These are phyloP conservation scores for Harpagus bidentatus DNA, from an alignment of 2,113 vertebrate genomes.

Conservation along the genomic window DNA sequence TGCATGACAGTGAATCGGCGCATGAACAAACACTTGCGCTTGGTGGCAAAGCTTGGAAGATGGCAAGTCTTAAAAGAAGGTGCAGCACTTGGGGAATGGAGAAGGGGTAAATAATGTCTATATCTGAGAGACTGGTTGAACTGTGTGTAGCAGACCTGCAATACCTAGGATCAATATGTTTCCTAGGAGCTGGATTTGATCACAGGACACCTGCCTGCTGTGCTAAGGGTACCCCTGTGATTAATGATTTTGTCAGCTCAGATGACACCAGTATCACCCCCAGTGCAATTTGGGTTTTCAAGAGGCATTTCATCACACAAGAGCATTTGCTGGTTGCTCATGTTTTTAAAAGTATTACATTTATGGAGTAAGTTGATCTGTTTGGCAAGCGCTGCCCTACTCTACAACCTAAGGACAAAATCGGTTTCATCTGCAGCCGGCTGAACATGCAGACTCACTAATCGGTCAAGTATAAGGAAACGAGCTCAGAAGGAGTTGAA, in stretches of 20 bases:
- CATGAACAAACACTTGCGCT: not conserved
- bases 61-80: not conserved
- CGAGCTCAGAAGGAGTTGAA: not conserved
- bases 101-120: not conserved
- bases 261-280: not conserved
- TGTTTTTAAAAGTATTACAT: not conserved
- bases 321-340: not conserved
- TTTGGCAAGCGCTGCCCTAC: not conserved
- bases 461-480: not conserved
- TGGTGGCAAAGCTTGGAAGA: not conserved
- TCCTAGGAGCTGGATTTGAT: not conserved
- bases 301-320: not conserved
- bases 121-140: not conserved
- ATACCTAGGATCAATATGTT: not conserved
- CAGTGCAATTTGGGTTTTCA: not conserved
- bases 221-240: not conserved
- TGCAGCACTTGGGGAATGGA: not conserved
- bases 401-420: not conserved
- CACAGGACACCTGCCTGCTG: not conserved
- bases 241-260: not conserved
- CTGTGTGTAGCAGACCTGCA: not conserved
- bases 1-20: not conserved
- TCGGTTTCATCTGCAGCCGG: not conserved
- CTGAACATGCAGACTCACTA: not conserved
- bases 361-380: not conserved